These are phyloP conservation scores for Drosophila watanabei DNA, from an alignment of 1,140 invertebrate species.

Conservation along the genomic window DNA sequence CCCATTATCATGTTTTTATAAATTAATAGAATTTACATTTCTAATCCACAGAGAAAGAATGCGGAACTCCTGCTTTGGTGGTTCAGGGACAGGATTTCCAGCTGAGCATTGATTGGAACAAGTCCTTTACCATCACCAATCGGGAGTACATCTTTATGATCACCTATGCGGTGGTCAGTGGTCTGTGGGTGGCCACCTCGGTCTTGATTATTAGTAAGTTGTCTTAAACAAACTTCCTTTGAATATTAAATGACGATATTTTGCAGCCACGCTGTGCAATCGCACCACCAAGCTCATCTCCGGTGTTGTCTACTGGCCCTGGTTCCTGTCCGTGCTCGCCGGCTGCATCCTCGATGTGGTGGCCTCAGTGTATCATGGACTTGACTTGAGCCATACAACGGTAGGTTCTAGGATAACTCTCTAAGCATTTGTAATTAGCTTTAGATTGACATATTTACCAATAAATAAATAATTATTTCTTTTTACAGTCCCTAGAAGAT, in stretches of 20 bases:
- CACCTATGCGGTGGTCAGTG: slow-evolving; percentile 74
- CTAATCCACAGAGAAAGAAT: slow-evolving; percentile 33
- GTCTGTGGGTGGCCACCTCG: slow-evolving; percentile 73
- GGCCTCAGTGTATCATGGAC: slow-evolving; percentile 69
- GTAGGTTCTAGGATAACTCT: slow-evolving; percentile 25
- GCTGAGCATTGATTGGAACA: slow-evolving; percentile 47
- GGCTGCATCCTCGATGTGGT: slow-evolving; percentile 75
- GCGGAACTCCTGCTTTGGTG: slow-evolving; percentile 34
- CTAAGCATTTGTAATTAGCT: too few relatives aligned
- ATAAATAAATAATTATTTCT: neutral
- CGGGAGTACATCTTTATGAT: slow-evolving; percentile 75
- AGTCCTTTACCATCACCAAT: slow-evolving; percentile 60
- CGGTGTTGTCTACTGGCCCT: slow-evolving; percentile 74
- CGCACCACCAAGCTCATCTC: slow-evolving; percentile 72
- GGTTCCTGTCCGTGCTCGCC: slow-evolving; percentile 71
- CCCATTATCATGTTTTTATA: neutral
- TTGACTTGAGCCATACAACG: slow-evolving; percentile 64
- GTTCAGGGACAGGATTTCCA: accelerated
- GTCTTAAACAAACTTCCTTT: too few relatives aligned
- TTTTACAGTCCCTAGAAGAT: slow-evolving; percentile 34
- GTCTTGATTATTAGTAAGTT: slow-evolving; percentile 68
- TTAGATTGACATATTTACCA: neutral
- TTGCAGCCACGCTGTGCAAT: slow-evolving; percentile 68
- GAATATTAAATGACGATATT: neutral
- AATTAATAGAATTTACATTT: neutral